Base-by-base conservation (phyloP, 2,888 invertebrate genomes). In the Physocephala rufipes region DNA sequence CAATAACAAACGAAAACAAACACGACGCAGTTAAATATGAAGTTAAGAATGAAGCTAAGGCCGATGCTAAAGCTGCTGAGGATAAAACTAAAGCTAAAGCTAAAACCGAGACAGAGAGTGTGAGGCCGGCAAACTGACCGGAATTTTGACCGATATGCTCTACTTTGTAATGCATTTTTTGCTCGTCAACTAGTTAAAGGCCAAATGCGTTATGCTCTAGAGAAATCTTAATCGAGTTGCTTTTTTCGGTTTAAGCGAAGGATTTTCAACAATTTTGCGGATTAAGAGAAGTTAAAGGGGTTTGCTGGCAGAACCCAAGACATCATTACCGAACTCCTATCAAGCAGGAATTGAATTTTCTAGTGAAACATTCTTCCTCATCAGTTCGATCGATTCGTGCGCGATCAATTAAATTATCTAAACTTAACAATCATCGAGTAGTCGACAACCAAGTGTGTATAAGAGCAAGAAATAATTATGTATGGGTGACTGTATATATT, bases 211-310 rank as follows among this genome's bases (percentile, higher is more conserved):
- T 71, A 61, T 26, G 61, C 68, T 62, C 28, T 63, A 55, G 71
- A 67, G 67, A 71, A 67, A 55, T 67, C 67, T 53, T 63, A 71
- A 67, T 67, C 71, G 67, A 71, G 71, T 71, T 63, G 43, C 63
- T 61, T 30, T 16, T 43, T 24, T 36, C 16, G 16, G 21, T 7
- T 28, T 16, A 28, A 26, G 24, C 26, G 58, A 24, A 36, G 36
- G 36, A 7, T 7, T 9, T 36, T 36, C 36, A 36, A 36, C 36
- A 9, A 4, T 9, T 36, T 4, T 36, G 5, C 36, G 36, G 36
- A 9, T 36, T 36, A 36, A 36, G 36, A 9, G 36, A 36, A 36
- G 36, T n/a, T n/a, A n/a, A n/a, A 26, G 47, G 15, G 24, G 43
- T 30, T 24, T 58, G 58, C 67, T 58, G 67, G 43, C 49, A n/a